Conservation (phyloP, 1,140 invertebrate species). For the Papilio xuthus region DNA sequence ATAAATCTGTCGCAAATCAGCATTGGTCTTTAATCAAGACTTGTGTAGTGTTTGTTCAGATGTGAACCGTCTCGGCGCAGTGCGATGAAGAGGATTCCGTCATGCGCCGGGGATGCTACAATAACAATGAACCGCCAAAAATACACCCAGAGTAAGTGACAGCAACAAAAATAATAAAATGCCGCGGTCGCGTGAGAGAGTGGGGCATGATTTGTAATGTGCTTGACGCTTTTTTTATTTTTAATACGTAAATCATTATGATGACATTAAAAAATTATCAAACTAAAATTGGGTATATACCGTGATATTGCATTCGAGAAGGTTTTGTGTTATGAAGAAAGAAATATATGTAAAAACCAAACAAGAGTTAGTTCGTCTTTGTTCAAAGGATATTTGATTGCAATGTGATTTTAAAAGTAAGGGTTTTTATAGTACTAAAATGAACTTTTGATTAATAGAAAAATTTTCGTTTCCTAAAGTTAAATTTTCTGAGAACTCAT, state of each 20-base stretch:
- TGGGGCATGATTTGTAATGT: conserved; percentile 20
- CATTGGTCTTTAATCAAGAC: conserved; percentile 55
- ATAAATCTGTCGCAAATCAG: conserved; percentile 33
- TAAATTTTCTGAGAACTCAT: not conserved
- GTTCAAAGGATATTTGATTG: not conserved
- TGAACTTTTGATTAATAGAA: not conserved
- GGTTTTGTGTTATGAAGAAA: too few species aligned
- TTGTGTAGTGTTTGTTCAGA: conserved; percentile 74
- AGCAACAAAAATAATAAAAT: conserved; percentile 68
- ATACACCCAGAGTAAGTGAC: conserved; percentile 67
- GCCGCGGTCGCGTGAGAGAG: conserved; percentile 48
- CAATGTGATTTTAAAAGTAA: not conserved
- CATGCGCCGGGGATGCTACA: conserved; percentile 71
- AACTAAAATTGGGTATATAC: not conserved
- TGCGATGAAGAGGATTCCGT: conserved; percentile 76
- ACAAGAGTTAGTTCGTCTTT: not conserved
- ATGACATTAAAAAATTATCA: not conserved
- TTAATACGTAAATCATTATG: not conserved
- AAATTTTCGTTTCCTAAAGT: not conserved
- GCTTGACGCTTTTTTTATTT: conserved; percentile 9
- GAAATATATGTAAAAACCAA: too few species aligned
- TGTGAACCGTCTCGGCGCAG: conserved; percentile 73
- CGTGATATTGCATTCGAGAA: too few species aligned
- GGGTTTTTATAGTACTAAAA: too few species aligned
- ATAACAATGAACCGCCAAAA: conserved; percentile 74